Conservation (phyloP, 1,140 invertebrate species). For the Condylostylus longicornis region DNA sequence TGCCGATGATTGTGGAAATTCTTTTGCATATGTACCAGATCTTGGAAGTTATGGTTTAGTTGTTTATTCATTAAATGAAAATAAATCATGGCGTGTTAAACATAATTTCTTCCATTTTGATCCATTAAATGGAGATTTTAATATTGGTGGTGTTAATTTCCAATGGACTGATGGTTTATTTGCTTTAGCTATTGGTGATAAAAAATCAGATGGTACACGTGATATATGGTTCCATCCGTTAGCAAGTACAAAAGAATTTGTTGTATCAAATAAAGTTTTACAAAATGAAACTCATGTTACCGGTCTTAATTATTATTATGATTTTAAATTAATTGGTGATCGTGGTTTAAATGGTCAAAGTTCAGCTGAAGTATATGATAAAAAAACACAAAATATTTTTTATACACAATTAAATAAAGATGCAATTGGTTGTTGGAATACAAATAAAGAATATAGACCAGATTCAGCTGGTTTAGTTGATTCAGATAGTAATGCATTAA, state of each 20-base stretch:
- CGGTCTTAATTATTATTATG: constrained; percentile 43
- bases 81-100: constrained; percentile 57
- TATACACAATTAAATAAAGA: constrained; percentile 52
- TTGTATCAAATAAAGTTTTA: constrained; percentile 50
- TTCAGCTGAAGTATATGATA: constrained; percentile 54
- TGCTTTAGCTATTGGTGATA: constrained; percentile 45
- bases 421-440: constrained; percentile 55
- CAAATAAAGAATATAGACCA: constrained; percentile 41
- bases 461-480: constrained; percentile 50
- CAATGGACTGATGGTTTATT: constrained; percentile 66
- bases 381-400: constrained; percentile 52
- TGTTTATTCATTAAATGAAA: constrained; percentile 53
- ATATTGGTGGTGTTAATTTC: constrained; percentile 53
- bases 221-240: constrained; percentile 63
- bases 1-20: constrained; percentile 49
- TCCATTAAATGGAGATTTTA: constrained; percentile 53
- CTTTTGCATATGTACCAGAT: constrained; percentile 60
- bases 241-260: constrained; percentile 57
- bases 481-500: constrained; percentile 42
- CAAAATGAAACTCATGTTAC: constrained; percentile 47
- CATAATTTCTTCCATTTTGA: constrained; percentile 73
- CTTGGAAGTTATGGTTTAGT: constrained; percentile 54
- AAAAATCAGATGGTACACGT: constrained; percentile 39
- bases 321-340: constrained; percentile 53
- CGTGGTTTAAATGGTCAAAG: constrained; percentile 54